These are phyloP conservation scores for Pollachius pollachius DNA, from an alignment of 2,113 vertebrate species.

Conservation along the genomic window DNA sequence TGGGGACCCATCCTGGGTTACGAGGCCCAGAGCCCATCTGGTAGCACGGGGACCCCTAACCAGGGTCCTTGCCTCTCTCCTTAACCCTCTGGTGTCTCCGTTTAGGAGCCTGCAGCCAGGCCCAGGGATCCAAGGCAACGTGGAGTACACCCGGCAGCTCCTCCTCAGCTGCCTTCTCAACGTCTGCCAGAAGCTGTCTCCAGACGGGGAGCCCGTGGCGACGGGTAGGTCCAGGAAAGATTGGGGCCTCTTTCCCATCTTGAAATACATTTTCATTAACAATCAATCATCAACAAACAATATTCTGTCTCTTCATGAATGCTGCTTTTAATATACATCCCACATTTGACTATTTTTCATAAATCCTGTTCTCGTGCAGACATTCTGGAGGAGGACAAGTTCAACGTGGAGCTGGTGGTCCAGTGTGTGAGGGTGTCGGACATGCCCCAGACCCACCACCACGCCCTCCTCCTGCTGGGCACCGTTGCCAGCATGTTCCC, in stretches of 20 bases:
- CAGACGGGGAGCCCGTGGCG: conserved; percentile 70
- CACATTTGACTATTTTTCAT: too few species aligned
- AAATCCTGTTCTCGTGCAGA: conserved; percentile 58
- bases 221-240: conserved; percentile 62
- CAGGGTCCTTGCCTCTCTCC: too few species aligned
- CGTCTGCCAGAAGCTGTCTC: conserved; percentile 82
- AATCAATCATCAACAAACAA: too few species aligned
- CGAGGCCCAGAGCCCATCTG: too few species aligned
- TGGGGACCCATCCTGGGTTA: too few species aligned
- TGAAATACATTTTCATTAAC: not conserved
- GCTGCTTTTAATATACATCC: too few species aligned
- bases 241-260: not conserved
- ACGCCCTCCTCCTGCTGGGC: conserved; percentile 89
- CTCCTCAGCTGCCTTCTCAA: conserved; percentile 89
- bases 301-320: too few species aligned
- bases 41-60: too few species aligned
- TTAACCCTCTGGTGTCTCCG: not conserved
- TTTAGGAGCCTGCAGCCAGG: conserved; percentile 81
- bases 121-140: conserved; percentile 69
- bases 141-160: conserved; percentile 94
- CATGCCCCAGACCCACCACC: conserved; percentile 94
- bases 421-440: conserved; percentile 87
- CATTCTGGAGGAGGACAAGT: conserved; percentile 88
- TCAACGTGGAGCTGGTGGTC: conserved; percentile 93
- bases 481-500: conserved; percentile 88